A percentile compares a stretch with the other conserved stretches of the same genome.
These are phyloP conservation scores for Hipposideros larvatus DNA, from an alignment of 2,797 vertebrate genomes.

Conservation along the genomic window DNA sequence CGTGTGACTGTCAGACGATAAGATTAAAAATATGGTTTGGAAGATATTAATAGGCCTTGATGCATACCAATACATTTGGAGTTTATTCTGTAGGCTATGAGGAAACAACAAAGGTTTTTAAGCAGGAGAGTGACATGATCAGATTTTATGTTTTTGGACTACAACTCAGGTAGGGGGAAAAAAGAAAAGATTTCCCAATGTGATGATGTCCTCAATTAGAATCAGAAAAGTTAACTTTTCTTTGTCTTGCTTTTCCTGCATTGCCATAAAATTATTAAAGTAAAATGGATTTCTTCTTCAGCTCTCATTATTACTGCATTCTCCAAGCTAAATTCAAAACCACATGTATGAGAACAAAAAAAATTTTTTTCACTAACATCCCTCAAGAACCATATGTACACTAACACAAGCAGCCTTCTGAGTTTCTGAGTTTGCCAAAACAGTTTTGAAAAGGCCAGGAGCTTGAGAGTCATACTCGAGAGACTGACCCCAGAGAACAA, in stretches of 20 bases:
- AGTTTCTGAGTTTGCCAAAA: conserved; percentile 56
- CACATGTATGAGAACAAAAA: not conserved
- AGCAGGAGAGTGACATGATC: not conserved
- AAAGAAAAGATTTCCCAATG: not conserved
- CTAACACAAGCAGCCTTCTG: not conserved
- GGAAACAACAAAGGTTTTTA: not conserved
- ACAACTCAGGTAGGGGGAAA: not conserved
- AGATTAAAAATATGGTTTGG: conserved; percentile 3
- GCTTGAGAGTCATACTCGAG: conserved; percentile 26
- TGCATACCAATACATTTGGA: not conserved
- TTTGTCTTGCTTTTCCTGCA: conserved; percentile 32
- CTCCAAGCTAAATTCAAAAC: conserved; percentile 53
- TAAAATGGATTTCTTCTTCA: conserved; percentile 36
- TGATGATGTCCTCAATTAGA: not conserved
- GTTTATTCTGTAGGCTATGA: not conserved
- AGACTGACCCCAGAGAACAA: conserved; percentile 53
- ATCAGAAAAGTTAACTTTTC: not conserved
- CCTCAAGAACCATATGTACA: conserved; percentile 31
- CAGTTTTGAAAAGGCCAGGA: conserved; percentile 63
- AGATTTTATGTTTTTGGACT: conserved; percentile 38
- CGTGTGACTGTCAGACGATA: not conserved
- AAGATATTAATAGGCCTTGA: not conserved
- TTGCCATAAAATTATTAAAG: conserved; percentile 34
- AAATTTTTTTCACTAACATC: not conserved
- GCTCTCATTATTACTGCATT: conserved; percentile 22